phyloP scores from a whole-genome alignment of 2,113 vertebrate species.

The Dasyornis broadbenti region DNA sequence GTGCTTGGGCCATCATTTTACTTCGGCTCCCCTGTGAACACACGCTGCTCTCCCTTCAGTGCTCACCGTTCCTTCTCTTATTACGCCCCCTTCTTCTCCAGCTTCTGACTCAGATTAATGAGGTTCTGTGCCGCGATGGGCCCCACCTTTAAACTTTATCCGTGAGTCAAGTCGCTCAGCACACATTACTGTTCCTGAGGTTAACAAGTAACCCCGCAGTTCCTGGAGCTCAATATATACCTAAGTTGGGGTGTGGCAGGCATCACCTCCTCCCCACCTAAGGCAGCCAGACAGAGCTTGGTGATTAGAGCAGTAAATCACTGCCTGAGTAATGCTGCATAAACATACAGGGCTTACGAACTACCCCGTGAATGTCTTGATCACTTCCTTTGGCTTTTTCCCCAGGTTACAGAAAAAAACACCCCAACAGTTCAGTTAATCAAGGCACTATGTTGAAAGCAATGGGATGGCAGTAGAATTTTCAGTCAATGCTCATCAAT shows the following conservation, averaged over 20 bases:
- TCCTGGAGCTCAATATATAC: conserved; percentile 54
- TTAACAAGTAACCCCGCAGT: conserved; percentile 56
- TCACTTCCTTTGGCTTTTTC: conserved; percentile 59
- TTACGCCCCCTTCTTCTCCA: conserved; percentile 66
- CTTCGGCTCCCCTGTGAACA: not conserved
- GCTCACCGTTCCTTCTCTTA: conserved; percentile 67
- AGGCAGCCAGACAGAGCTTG: conserved; percentile 67
- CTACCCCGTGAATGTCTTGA: conserved; percentile 20
- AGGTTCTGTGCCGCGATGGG: conserved; percentile 48
- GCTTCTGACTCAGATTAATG: conserved; percentile 72
- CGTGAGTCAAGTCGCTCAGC: conserved; percentile 77
- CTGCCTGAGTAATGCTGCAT: conserved; percentile 79
- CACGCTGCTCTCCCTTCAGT: conserved; percentile 26
- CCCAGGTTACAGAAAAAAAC: not conserved
- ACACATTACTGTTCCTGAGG: conserved; percentile 26
- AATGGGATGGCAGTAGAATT: not conserved
- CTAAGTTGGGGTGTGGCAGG: conserved; percentile 63
- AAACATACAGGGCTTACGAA: conserved; percentile 33
- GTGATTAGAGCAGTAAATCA: conserved; percentile 70
- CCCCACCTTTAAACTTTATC: conserved; percentile 78
- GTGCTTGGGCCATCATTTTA: conserved; percentile 45
- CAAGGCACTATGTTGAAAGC: not conserved
- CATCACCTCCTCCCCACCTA: conserved; percentile 67
- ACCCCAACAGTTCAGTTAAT: not conserved
- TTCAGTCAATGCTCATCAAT: not conserved